Conservation (phyloP, 2,797 vertebrate species). For the Sebastes umbrosus region DNA sequence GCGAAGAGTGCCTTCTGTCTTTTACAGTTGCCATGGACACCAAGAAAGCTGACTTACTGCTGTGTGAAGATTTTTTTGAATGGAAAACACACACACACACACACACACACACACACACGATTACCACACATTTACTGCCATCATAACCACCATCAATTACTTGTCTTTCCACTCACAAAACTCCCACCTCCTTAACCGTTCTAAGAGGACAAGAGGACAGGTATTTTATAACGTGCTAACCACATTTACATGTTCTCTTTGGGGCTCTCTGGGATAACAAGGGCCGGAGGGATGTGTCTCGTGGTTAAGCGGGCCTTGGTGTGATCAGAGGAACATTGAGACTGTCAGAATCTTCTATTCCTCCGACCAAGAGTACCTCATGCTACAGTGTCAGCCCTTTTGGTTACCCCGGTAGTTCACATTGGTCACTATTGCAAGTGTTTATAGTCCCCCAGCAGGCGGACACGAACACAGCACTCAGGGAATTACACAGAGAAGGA, state of each 20-base stretch:
- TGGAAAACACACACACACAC: constrained; percentile 15
- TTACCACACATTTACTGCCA: not conserved
- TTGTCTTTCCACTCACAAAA: constrained; percentile 28
- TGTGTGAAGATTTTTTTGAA: constrained; percentile 51
- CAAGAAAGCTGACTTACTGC: constrained; percentile 73
- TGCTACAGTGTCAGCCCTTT: not conserved
- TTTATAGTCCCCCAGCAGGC: not conserved
- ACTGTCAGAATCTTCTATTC: not conserved
- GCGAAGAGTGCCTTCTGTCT: constrained; percentile 77
- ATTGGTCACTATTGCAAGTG: not conserved
- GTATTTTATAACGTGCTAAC: not conserved
- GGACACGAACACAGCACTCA: not conserved
- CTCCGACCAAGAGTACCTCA: not conserved
- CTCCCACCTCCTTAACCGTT: constrained; percentile 7
- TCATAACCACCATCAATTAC: constrained; percentile 20
- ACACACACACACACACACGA: too few species aligned
- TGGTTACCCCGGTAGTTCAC: not conserved
- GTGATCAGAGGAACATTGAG: not conserved
- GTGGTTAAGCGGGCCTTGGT: not conserved
- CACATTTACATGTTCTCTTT: not conserved
- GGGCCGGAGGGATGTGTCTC: not conserved
- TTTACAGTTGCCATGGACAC: constrained; percentile 88
- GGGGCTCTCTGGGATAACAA: not conserved
- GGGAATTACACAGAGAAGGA: not conserved
- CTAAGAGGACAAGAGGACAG: not conserved